A percentile compares a stretch with the other conserved stretches of the same genome.
Conservation (phyloP, 2,113 vertebrate genomes). For the Lophius piscatorius region DNA sequence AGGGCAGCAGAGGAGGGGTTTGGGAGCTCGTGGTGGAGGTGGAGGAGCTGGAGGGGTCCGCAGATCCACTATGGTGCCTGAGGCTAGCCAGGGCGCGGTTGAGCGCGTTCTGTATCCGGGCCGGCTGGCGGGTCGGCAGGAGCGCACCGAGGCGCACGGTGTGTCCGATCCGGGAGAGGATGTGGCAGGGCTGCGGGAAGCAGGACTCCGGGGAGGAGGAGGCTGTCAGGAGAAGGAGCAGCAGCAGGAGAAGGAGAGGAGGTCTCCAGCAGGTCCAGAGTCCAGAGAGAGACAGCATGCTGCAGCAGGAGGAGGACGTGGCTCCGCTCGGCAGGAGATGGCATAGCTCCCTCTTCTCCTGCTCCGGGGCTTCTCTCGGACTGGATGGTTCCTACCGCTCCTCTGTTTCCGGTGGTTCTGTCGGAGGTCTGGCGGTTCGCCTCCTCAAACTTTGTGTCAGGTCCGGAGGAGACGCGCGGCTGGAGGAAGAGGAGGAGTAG, state of each 20-base stretch:
- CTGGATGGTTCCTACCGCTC: constrained; percentile 57
- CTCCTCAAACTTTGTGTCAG: constrained; percentile 66
- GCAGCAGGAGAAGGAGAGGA: constrained; percentile 62
- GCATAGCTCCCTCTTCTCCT: constrained; percentile 78
- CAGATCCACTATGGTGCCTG: constrained; percentile 66
- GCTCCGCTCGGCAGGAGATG: constrained; percentile 76
- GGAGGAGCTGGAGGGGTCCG: constrained; percentile 49
- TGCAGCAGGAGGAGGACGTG: constrained; percentile 77
- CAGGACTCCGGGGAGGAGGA: constrained; percentile 72
- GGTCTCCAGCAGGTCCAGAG: constrained; percentile 73
- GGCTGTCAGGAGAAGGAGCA: constrained; percentile 57
- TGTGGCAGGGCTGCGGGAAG: constrained; percentile 82
- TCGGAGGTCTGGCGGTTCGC: constrained; percentile 50
- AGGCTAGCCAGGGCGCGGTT: constrained; percentile 83
- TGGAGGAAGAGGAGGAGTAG: constrained; percentile 43
- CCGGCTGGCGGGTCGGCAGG: constrained; percentile 81
- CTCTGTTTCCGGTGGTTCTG: constrained; percentile 8
- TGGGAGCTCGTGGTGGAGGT: too few species aligned
- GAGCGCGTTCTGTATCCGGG: constrained; percentile 82
- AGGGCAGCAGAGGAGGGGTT: constrained; percentile 75
- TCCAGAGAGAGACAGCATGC: constrained; percentile 77
- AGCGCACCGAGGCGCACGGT: constrained; percentile 86
- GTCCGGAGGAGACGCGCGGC: constrained; percentile 50
- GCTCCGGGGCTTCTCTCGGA: constrained; percentile 66
- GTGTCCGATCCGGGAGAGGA: constrained; percentile 83